Evolutionary conservation across 2,797 vertebrate genomes (phyloP).

Genomic region (Eptatretus atami): DNA sequence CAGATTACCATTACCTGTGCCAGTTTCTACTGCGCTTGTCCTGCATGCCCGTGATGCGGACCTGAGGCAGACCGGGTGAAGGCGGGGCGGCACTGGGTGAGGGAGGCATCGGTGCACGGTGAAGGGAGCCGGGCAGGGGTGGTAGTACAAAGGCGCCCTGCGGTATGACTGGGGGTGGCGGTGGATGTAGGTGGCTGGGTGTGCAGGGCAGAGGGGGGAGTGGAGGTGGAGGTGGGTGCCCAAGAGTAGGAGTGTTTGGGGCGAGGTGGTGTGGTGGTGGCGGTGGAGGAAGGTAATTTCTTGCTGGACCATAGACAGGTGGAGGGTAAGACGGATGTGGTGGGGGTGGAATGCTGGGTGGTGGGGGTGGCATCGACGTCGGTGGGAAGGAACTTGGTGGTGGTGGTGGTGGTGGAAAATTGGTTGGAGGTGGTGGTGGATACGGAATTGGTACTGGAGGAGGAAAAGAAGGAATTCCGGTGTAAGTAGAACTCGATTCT

Average conservation of each 20-base stretch:
- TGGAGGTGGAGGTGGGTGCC: neutral
- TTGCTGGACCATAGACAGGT: neutral
- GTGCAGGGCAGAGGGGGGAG: neutral
- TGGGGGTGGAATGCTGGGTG: constrained; percentile 2
- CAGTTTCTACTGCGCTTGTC: constrained; percentile 1
- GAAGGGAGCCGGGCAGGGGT: neutral
- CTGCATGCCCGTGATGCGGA: constrained; percentile 5
- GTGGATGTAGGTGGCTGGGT: neutral
- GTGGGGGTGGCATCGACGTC: neutral
- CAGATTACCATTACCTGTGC: neutral
- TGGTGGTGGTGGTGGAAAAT: neutral
- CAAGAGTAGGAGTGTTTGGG: neutral
- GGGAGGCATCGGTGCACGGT: neutral
- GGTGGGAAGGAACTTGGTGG: constrained; percentile 3
- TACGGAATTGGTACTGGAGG: neutral
- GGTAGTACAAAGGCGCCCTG: neutral
- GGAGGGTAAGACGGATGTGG: constrained; percentile 1
- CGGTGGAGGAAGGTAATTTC: constrained; percentile 1
- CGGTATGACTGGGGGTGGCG: neutral
- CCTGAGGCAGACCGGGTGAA: constrained; percentile 1
- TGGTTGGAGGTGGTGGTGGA: constrained; percentile 1
- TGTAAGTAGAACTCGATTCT: neutral
- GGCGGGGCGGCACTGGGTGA: neutral
- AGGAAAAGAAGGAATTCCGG: constrained; percentile 2
- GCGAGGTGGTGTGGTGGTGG: neutral